Evolutionary conservation across 2,113 vertebrate genomes (phyloP), one percentile per base, ranked within the genome.

Genomic region (Tragelaphus imberbis): DNA sequence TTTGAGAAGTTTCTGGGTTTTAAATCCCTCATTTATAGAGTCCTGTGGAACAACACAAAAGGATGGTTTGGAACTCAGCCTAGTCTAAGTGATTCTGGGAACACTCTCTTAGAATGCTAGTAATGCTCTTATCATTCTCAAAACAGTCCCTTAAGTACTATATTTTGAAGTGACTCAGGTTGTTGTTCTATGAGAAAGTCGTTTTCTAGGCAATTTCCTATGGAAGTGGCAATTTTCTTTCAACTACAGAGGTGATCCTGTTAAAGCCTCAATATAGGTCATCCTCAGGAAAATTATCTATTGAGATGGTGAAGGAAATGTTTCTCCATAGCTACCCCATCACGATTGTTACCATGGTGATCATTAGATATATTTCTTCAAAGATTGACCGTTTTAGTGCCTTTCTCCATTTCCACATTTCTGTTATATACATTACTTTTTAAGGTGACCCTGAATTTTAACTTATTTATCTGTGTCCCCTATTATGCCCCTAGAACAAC

Each of bases 181-280:
- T 79, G 36, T 75, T 80, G 16, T 81, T 92, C 55, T 58, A 84
- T 51, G 81, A 82, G 61, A 71, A 95, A 95, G 56, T 94, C 14
- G 36, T 94, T 97, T 90, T 94, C 88, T 59, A 92, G 27, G 49
- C 27, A 89, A 89, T 86, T 96, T 56, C 36, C 49, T 84, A 13
- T 55, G 59, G 56, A 91, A 77, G 49, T 85, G 28, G 79, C 88
- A 82, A 81, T 81, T 95, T 96, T 61, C 89, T 80, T 97, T 89
- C 59, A 89, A 44, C 44, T 81, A 65, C 47, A 84, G 49, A 93
- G 27, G 47, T 88, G 59, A 85, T 94, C 75, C 15, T 91, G 49
- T 23, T 80, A 89, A 84, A 84, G 11, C 16, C n/a, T 90, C 61
- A 36, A 63, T 44, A 47, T 23, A 86, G n/a, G 25, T 51, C 36